Evolutionary conservation across 1,140 invertebrate species (phyloP), one percentile per base, ranked within the genome.

Genomic region (Ganaspis sp.): DNA sequence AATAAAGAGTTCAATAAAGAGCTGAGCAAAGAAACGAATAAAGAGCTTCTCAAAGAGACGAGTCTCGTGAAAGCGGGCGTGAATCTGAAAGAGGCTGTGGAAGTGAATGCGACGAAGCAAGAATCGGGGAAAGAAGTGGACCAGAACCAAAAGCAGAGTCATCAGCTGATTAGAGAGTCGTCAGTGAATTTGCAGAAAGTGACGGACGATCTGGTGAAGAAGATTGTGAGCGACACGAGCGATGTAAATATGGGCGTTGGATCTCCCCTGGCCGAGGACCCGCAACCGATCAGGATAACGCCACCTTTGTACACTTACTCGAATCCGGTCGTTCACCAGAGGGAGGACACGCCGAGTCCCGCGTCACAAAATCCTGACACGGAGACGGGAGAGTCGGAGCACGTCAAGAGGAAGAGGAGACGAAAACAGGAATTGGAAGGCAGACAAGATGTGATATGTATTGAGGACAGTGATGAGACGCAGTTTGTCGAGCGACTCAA

Each of bases 221-320:
- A 89, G 72, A 86, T 87, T 69, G 81, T 86, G 58, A 89, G 85
- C 26, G 87, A 87, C 37, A 78, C 86, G n/a, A 86, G 75, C 34
- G 87, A 34, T 64, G 45, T n/a, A 17, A 49, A 88, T 15, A 84
- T 82, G 11, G 83, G 85, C 49, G 83, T 91, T 21, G 83, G 86
- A 71, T 92, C 92, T n/a, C 92, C 92, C 1, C 80, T 91, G 6
- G 87, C 89, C n/a, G 92, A 92, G 75, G 94, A 95, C 85, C 94
- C 94, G 1, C 92, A 94, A 64, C 94, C 95, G 2, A 93, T 95
- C 76, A 92, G 95, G 80, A 92, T 94, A 42, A 94, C 94, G 9
- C 95, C 95, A 29, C 94, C 95, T 4, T 87, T 95, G 6, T 96
- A 95, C 84, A 95, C 95, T 0, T 96, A 96, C 81, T 95, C 95